Evolutionary conservation across 2,797 vertebrate species (phyloP), one percentile per base, ranked within the genome.

Genomic region (Rostrhamus sociabilis): DNA sequence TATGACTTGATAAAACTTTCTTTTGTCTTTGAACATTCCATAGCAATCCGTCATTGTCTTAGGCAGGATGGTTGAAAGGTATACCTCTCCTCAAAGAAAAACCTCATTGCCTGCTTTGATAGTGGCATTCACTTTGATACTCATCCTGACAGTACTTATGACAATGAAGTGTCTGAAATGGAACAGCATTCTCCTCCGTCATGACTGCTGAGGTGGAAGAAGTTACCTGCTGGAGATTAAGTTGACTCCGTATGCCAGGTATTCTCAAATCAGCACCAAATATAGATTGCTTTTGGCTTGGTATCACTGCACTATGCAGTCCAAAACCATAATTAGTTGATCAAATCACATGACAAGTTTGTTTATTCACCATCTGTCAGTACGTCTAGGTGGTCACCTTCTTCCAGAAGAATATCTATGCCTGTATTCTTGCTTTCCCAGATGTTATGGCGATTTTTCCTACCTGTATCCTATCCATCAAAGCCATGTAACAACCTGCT

Each of bases 401-500:
- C 55, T 71, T 92, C 86, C 68, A 93, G 84, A 85, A 91, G 42
- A 94, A 13, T 3, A 88, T 47, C 78, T 71, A 29, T 31, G 58
- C 32, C 78, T 68, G 47, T 53, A 31, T 66, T 91, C 69, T 82
- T 91, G 31, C 78, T 74, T 76, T 60, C n/a, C 89, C 81, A 89
- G 94, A 94, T 95, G 93, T 92, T 87, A 23, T 6, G 31, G 68
- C 74, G 89, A 92, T 93, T 94, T 97, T 96, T 96, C 64, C 80
- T 94, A 53, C 56, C 67, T 83, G 58, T 52, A 78, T 38, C 58
- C 72, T 93, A 95, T 95, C 89, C 78, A 96, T 95, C 92, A 96
- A 94, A 97, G 89, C 90, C 89, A 94, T 92, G 93, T 96, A 95
- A 80, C 75, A 92, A 89, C 64, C 86, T 66, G 72, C 92, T 93